Percentiles rank a stretch among this genome's conserved stretches.
Conservation (phyloP, 2,888 invertebrate species). For the Parascotia fuliginaria region DNA sequence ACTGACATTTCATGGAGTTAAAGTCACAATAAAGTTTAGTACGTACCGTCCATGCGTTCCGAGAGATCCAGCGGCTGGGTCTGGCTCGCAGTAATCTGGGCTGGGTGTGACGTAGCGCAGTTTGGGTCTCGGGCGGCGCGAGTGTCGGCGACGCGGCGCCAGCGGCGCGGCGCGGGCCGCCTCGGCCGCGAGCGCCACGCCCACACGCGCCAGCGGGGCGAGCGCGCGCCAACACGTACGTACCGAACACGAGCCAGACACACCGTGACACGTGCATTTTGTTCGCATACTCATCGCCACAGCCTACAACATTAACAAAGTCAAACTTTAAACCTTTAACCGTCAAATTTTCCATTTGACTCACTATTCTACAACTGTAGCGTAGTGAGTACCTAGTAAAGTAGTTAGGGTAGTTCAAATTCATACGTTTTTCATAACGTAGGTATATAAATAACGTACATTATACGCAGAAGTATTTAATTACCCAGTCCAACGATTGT, state of each 20-base stretch:
- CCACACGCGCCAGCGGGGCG: constrained; percentile 87
- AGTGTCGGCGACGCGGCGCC: constrained; percentile 62
- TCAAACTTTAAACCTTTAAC: background rate
- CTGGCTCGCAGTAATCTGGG: constrained; percentile 93
- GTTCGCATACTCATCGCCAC: constrained; percentile 84
- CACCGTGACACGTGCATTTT: constrained; percentile 94
- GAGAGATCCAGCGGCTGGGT: constrained; percentile 89
- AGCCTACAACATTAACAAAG: constrained; percentile 72
- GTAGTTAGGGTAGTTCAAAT: no score
- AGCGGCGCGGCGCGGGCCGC: constrained; percentile 74
- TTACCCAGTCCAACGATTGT: no score
- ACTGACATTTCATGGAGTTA: no score
- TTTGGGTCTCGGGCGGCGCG: constrained; percentile 81
- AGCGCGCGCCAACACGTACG: constrained; percentile 93
- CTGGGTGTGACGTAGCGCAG: constrained; percentile 92
- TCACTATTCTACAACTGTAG: background rate
- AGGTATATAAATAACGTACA: no score
- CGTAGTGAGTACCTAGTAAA: background rate
- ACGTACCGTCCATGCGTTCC: constrained; percentile 91
- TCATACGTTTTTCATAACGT: no score
- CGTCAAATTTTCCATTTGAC: background rate
- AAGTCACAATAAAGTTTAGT: background rate
- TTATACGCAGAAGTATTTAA: no score
- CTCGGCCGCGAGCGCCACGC: constrained; percentile 79
- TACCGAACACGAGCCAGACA: constrained; percentile 93